phyloP scores from a whole-genome alignment of 2,113 vertebrate genomes.

The Etheostoma spectabile region DNA sequence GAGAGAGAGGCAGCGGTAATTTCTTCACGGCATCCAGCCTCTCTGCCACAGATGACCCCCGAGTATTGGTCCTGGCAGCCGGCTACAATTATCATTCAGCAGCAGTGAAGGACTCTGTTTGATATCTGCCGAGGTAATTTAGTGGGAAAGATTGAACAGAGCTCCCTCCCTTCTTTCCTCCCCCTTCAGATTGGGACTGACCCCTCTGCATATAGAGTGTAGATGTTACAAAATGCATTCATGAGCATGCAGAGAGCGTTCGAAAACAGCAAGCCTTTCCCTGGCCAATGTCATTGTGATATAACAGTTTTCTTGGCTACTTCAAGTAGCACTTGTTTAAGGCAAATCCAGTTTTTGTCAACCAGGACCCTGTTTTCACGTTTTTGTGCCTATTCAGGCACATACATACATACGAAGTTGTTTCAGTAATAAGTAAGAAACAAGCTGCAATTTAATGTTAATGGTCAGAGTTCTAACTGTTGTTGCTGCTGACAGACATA shows the following conservation, averaged over 20 bases:
- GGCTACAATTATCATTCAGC: constrained; percentile 78
- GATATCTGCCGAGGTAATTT: constrained; percentile 82
- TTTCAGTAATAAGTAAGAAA: no score
- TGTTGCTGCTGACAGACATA: no score
- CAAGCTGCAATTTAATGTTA: no score
- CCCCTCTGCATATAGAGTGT: constrained; percentile 42
- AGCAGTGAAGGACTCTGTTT: constrained; percentile 77
- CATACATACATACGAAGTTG: no score
- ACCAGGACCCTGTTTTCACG: no score
- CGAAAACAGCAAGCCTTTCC: not conserved
- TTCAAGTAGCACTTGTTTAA: not conserved
- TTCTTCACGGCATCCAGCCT: constrained; percentile 50
- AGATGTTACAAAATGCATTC: constrained; percentile 11
- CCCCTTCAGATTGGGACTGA: constrained; percentile 33
- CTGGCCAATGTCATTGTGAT: not conserved
- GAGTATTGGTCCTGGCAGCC: constrained; percentile 72
- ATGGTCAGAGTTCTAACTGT: no score
- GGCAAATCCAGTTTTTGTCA: no score
- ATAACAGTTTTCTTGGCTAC: not conserved
- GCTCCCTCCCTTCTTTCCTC: constrained; percentile 5
- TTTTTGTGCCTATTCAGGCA: no score
- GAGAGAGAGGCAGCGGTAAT: constrained; percentile 49
- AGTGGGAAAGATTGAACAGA: constrained; percentile 77
- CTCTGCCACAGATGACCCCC: constrained; percentile 62
- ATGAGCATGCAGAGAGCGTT: not conserved